Percentiles rank a stretch among this genome's conserved stretches.
These are phyloP conservation scores for Alsophila aescularia DNA, from an alignment of 2,888 invertebrate species.

Conservation along the genomic window DNA sequence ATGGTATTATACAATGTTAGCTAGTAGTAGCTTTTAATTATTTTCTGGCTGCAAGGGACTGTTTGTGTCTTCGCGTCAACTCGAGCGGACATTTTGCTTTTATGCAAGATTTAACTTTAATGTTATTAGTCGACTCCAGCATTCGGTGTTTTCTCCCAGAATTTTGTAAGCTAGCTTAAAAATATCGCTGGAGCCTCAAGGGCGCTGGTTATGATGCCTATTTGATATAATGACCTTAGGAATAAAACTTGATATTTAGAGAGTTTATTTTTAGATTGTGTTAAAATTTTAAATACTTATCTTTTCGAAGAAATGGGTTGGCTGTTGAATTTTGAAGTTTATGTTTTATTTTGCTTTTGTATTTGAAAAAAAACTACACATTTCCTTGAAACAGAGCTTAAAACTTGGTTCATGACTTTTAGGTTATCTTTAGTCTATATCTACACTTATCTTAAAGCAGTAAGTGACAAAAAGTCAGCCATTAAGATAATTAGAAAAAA, in stretches of 20 bases:
- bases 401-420: too few species aligned
- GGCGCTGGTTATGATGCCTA: constrained; percentile 23
- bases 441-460: too few species aligned
- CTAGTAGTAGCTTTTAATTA: constrained; percentile 75
- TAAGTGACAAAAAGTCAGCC: too few species aligned
- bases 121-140: constrained; percentile 43
- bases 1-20: constrained; percentile 75
- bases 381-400: too few species aligned
- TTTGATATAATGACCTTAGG: constrained; percentile 12
- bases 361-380: too few species aligned
- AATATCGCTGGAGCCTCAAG: constrained; percentile 18
- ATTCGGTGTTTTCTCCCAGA: constrained; percentile 37
- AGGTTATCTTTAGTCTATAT: too few species aligned
- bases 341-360: too few species aligned
- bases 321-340: too few species aligned
- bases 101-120: constrained; percentile 61
- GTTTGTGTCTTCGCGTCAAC: constrained; percentile 60
- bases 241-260: constrained; percentile 17
- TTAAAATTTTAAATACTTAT: too few species aligned
- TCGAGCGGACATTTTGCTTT: constrained; percentile 59
- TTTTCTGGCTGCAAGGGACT: constrained; percentile 62
- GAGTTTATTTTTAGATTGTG: too few species aligned
- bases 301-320: too few species aligned
- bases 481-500: too few species aligned
- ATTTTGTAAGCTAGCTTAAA: constrained; percentile 35